Conservation (phyloP, 2,888 invertebrate species). For the Rhorus exstirpatorius region DNA sequence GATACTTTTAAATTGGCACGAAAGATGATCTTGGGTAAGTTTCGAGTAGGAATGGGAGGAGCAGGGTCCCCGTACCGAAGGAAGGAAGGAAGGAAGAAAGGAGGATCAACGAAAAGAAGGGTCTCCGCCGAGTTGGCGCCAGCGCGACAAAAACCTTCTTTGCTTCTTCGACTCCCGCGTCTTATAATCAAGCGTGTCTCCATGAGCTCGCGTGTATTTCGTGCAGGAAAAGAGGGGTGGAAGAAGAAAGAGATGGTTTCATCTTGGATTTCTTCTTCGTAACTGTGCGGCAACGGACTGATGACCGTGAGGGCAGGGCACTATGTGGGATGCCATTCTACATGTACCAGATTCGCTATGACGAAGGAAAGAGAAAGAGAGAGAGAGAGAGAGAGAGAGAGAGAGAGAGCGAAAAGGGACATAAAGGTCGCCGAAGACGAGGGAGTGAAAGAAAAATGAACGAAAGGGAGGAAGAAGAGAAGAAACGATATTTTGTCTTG, state of each 20-base stretch:
- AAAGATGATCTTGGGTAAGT: slow-evolving; percentile 73
- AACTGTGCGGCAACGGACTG: slow-evolving; percentile 44
- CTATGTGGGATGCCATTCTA: slow-evolving; percentile 49
- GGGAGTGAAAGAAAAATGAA: slow-evolving; percentile 40
- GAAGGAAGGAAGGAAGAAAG: slow-evolving; percentile 40
- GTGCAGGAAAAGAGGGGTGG: neutral
- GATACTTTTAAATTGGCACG: slow-evolving; percentile 76
- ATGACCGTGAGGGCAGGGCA: slow-evolving; percentile 58
- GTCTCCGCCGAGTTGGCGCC: slow-evolving; percentile 78
- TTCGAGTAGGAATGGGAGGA: slow-evolving; percentile 61
- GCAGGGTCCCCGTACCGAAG: neutral
- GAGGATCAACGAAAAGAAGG: slow-evolving; percentile 35
- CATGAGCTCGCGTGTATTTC: slow-evolving; percentile 45
- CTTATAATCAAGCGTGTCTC: slow-evolving; percentile 78
- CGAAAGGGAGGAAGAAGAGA: slow-evolving; percentile 40
- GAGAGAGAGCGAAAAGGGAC: slow-evolving; percentile 26
- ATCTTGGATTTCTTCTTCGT: slow-evolving; percentile 55
- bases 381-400: slow-evolving; percentile 24
- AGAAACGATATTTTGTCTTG: slow-evolving; percentile 44
- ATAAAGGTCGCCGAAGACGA: slow-evolving; percentile 29
- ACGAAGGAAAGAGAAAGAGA: slow-evolving; percentile 26
- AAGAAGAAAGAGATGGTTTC: slow-evolving; percentile 40
- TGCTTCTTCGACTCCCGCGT: slow-evolving; percentile 38
- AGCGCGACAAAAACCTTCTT: slow-evolving; percentile 75
- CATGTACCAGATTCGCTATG: slow-evolving; percentile 47